Evolutionary conservation across 2,888 invertebrate species (phyloP), one percentile per base, ranked within the genome.

Genomic region (Epinotia ramella): DNA sequence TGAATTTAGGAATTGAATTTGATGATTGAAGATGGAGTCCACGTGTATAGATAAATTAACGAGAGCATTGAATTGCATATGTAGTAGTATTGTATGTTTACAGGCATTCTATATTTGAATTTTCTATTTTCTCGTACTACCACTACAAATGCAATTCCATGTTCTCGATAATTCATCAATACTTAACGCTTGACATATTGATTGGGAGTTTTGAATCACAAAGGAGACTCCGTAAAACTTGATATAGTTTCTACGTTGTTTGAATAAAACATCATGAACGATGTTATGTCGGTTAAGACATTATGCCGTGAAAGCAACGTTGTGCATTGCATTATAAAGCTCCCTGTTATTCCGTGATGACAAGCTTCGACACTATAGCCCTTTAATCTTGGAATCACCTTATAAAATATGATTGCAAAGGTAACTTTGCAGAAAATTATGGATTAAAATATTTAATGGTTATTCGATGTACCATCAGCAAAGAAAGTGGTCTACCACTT

Each of bases 281-380:
- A 7, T 24, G 28, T 40, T 18, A 44, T 24, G 68, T 59, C 68
- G 44, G 59, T 46, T 69, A 46, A 6, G n/a, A 24, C n/a, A 33
- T 57, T 68, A 33, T 13, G n/a, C 28, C 33, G 0, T 53, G n/a
- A 9, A 53, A 28, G 13, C 56, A 56, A 5, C 16, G 18, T 24
- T n/a, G 59, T n/a, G 69, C 60, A 69, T 46, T 84, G 84, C 85
- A 89, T 88, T 88, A 87, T 81, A 83, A 83, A 77, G 59, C 65
- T 53, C 73, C 60, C 68, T 68, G 73, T 49, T 70, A 74, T 66
- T 67, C 62, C 44, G 18, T 72, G 76, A 76, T 72, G 72, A 72
- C 76, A 76, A 71, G 76, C 57, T 67, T 67, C 62, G 46, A 72
- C 66, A 76, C 66, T 46, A 46, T 12, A 44, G 20, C 71, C 12